A percentile compares a stretch with the other conserved stretches of the same genome.
phyloP scores from a whole-genome alignment of 2,113 vertebrate species.

The Saccopteryx leptura region DNA sequence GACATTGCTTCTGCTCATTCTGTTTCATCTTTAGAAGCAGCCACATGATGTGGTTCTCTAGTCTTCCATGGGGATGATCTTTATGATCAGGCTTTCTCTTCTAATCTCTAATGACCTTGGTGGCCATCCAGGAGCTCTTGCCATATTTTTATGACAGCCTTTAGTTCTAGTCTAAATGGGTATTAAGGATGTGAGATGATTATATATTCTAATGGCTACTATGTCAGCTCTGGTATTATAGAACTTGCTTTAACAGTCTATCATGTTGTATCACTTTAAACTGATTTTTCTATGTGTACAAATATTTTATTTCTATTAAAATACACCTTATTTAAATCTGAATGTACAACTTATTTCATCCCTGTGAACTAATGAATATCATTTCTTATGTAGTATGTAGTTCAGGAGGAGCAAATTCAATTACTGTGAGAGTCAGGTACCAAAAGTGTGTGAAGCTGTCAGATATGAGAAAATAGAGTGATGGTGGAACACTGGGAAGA shows the following conservation, averaged over 20 bases:
- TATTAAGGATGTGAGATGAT: background rate
- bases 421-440: background rate
- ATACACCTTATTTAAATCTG: background rate
- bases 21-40: background rate
- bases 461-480: background rate
- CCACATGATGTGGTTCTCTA: background rate
- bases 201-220: background rate
- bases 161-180: background rate
- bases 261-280: background rate
- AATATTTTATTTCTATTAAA: constrained; percentile 43
- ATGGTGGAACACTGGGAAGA: background rate
- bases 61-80: background rate
- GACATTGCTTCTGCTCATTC: background rate
- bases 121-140: background rate
- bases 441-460: background rate
- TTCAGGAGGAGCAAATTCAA: background rate
- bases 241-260: constrained; percentile 13
- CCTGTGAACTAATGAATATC: background rate
- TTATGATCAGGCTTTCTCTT: background rate
- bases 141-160: background rate
- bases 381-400: background rate
- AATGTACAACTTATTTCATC: background rate
- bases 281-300: background rate
- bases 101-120: background rate
- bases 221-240: background rate